phyloP scores from a whole-genome alignment of 2,888 invertebrate genomes.

The Lasioglossum marginatum region DNA sequence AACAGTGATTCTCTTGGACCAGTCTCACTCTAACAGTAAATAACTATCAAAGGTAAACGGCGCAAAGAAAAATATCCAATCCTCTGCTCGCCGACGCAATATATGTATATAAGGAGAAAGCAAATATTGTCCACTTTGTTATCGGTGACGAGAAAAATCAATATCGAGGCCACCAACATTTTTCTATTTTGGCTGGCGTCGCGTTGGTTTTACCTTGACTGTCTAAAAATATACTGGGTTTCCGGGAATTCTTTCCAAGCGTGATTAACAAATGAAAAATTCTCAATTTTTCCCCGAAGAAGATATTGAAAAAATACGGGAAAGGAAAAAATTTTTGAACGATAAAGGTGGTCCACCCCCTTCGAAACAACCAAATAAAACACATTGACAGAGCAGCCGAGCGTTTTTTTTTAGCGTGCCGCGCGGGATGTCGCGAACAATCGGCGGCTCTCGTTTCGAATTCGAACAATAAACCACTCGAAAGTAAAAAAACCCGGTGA shows the following conservation, averaged over 20 bases:
- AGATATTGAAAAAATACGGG: background rate
- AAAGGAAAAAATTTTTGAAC: background rate
- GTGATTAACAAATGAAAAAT: no score
- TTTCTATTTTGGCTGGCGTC: background rate
- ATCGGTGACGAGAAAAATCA: background rate
- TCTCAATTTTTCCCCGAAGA: background rate
- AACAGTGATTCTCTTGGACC: background rate
- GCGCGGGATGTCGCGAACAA: background rate
- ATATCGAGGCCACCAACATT: background rate
- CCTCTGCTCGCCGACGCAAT: background rate
- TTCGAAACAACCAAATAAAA: background rate
- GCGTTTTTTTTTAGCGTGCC: background rate
- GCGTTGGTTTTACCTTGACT: background rate
- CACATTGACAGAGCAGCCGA: background rate
- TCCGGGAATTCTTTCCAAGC: background rate
- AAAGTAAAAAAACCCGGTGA: conserved; percentile 1
- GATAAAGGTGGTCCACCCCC: background rate
- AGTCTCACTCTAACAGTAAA: background rate
- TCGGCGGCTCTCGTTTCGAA: background rate
- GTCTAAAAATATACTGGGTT: background rate
- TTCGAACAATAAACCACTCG: conserved; percentile 30
- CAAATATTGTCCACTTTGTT: background rate
- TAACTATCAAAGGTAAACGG: background rate
- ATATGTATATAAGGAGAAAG: background rate
- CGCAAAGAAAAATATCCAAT: background rate